These are phyloP conservation scores for Osedax frankpressi DNA, from an alignment of 2,888 invertebrate genomes.

Conservation along the genomic window DNA sequence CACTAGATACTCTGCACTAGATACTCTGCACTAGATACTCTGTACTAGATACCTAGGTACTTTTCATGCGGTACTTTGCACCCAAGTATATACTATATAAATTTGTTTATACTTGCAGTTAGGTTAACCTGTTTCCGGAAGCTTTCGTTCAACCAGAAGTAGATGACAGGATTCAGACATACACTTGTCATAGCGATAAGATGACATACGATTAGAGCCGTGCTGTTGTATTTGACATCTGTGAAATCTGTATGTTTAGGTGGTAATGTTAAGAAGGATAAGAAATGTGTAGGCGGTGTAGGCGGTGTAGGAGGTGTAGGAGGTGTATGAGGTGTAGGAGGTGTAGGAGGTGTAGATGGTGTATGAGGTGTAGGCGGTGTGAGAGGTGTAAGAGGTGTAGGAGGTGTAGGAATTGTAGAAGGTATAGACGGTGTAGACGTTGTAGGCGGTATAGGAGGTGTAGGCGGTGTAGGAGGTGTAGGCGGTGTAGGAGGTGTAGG, in stretches of 20 bases:
- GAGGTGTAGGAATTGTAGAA: not conserved
- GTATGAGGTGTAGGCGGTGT: not conserved
- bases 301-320: not conserved
- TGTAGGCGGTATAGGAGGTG: too few species aligned
- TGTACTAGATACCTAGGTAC: too few species aligned
- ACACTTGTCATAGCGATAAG: conserved; percentile 49
- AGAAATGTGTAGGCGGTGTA: not conserved
- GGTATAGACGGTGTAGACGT: too few species aligned
- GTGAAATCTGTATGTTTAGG: not conserved
- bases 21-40: too few species aligned
- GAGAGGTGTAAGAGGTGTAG: not conserved
- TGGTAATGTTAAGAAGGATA: not conserved
- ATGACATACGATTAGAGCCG: conserved; percentile 46
- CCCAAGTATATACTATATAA: too few species aligned
- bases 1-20: too few species aligned
- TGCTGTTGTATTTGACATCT: conserved; percentile 35
- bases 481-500: too few species aligned
- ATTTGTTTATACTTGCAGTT: too few species aligned
- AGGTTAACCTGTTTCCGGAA: conserved; percentile 45
- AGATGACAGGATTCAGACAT: conserved; percentile 49
- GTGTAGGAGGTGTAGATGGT: not conserved
- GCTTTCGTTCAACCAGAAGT: conserved; percentile 48
- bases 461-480: too few species aligned
- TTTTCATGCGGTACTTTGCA: too few species aligned
- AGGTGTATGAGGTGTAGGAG: not conserved